Evolutionary conservation across 2,888 invertebrate genomes (phyloP), one percentile per base, ranked within the genome.

Genomic region (Heteromyza rotundicornis): DNA sequence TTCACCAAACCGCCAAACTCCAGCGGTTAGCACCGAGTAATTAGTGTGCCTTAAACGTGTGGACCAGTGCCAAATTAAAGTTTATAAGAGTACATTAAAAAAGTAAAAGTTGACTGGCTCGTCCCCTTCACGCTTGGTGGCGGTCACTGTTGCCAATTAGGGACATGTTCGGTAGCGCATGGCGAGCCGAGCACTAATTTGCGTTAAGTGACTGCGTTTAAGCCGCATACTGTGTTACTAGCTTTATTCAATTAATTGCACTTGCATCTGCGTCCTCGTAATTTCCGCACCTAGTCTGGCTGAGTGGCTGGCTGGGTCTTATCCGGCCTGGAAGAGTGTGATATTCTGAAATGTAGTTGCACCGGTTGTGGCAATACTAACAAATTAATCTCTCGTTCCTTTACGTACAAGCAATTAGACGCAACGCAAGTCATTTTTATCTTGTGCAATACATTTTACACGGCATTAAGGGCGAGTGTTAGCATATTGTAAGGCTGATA

Each of bases 161-260:
- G 57, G 32, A 27, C 56, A 23, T 47, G 47, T 56, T 14, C 32
- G 27, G 47, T n/a, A 23, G 47, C 17, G 24, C 49, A 23, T n/a
- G 49, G 10, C n/a, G 40, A 40, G 40, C 14, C 40, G 40, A 40
- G n/a, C 40, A 2, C 40, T 12, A 40, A n/a, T 24, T 17, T 17
- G 57, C 57, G 57, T 49, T 57, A 57, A 57, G 57, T 49, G 57
- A 47, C 57, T 47, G 7, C 19, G 32, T 40, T 27, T 47, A 17
- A 3, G n/a, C 40, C 40, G n/a, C 40, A 40, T n/a, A n/a, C n/a
- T 40, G 40, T 14, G 40, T 40, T 40, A 8, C 40, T 2, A 40
- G 53, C 35, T 53, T 53, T 53, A 53, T 53, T 53, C 53, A 53
- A 53, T 53, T 53, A 53, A 53, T 53, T 53, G 32, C 53, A 32